Evolutionary conservation across 1,140 invertebrate species (phyloP).

Genomic region (Himalopsyche phryganea): DNA sequence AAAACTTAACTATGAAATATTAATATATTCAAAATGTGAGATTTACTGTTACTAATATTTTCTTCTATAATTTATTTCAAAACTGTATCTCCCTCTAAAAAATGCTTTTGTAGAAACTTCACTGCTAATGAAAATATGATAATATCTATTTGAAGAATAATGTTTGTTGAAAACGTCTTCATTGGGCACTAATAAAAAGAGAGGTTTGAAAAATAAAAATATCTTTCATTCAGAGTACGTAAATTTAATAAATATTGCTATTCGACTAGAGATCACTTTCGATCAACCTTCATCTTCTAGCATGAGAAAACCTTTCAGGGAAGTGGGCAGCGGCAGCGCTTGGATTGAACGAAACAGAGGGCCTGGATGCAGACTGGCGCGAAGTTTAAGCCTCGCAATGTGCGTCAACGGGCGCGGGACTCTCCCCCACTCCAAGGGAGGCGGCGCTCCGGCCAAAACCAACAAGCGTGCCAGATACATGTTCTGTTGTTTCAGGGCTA

Average conservation of each 20-base stretch:
- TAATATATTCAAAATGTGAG: too few species aligned
- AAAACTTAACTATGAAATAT: too few species aligned
- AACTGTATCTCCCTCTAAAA: too few species aligned
- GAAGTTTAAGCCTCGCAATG: slow-evolving; percentile 19
- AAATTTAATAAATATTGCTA: not conserved
- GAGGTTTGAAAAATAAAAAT: not conserved
- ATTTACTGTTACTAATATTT: too few species aligned
- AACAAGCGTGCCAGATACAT: slow-evolving; percentile 41
- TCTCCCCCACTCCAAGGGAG: slow-evolving; percentile 20
- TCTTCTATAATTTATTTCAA: too few species aligned
- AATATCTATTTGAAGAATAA: too few species aligned
- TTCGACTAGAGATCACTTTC: too few species aligned
- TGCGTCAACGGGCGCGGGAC: slow-evolving; percentile 24
- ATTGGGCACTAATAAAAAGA: slow-evolving; percentile 1
- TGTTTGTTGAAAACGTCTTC: too few species aligned
- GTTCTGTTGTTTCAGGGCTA: slow-evolving; percentile 40
- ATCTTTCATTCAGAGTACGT: not conserved
- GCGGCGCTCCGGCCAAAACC: slow-evolving; percentile 45
- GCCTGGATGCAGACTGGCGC: slow-evolving; percentile 10
- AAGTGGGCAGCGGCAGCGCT: slow-evolving; percentile 42
- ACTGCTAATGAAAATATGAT: too few species aligned
- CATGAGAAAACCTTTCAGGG: slow-evolving; percentile 46
- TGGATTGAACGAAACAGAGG: slow-evolving; percentile 24
- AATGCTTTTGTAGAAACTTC: too few species aligned
- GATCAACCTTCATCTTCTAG: slow-evolving; percentile 43